phyloP scores from a whole-genome alignment of 2,113 vertebrate species.

The Archocentrus centrarchus region DNA sequence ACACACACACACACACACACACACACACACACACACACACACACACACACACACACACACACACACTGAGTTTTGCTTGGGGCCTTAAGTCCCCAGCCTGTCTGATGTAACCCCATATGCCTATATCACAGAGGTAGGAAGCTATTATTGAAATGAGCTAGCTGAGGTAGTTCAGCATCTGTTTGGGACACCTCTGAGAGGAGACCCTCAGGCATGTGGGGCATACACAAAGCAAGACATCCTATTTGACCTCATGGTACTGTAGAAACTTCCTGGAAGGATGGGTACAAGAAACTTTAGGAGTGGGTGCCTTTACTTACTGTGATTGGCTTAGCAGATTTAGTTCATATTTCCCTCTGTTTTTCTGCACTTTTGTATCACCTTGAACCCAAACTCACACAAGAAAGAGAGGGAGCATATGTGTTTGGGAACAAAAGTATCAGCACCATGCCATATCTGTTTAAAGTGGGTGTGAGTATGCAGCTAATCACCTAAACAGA shows the following conservation, averaged over 20 bases:
- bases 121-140: neutral
- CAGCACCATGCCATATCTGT: slow-evolving; percentile 23
- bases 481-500: slow-evolving; percentile 70
- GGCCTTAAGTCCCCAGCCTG: neutral
- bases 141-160: neutral
- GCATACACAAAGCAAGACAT: neutral
- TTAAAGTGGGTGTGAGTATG: slow-evolving; percentile 61
- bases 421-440: slow-evolving; percentile 8
- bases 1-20: too few species aligned
- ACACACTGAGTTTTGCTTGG: neutral
- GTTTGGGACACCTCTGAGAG: neutral
- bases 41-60: neutral
- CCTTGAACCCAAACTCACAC: slow-evolving; percentile 16
- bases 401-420: neutral
- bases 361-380: neutral
- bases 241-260: neutral
- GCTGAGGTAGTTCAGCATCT: neutral
- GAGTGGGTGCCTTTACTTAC: neutral
- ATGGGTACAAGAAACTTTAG: neutral
- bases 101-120: too few species aligned
- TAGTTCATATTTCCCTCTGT: neutral
- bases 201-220: neutral
- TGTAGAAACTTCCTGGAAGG: neutral
- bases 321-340: neutral
- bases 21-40: slow-evolving; percentile 23